Conservation (phyloP, 1,140 invertebrate species). For the Aphaenogaster floridana region DNA sequence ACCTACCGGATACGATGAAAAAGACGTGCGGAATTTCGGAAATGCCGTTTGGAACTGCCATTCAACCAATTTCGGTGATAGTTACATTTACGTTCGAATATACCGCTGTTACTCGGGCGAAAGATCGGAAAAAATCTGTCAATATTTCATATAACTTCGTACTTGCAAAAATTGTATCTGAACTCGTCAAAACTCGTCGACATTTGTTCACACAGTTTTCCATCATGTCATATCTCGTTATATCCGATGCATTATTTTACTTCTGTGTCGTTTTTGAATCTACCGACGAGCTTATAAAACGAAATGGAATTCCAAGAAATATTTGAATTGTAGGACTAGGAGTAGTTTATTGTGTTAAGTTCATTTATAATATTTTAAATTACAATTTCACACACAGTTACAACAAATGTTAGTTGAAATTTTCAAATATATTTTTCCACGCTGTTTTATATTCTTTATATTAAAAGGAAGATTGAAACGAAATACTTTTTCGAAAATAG, state of each 20-base stretch:
- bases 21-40: conserved; percentile 11
- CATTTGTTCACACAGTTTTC: conserved; percentile 1
- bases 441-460: neutral
- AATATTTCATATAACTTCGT: neutral
- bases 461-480: neutral
- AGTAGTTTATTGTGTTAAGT: no score
- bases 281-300: neutral
- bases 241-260: neutral
- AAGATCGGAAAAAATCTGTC: neutral
- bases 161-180: conserved; percentile 7
- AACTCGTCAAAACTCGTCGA: neutral
- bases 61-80: conserved; percentile 17
- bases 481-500: neutral
- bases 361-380: conserved; percentile 18
- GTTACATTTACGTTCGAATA: conserved; percentile 7
- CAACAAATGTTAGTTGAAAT: neutral
- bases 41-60: neutral
- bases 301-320: conserved; percentile 18
- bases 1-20: neutral
- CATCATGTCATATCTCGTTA: neutral
- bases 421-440: neutral
- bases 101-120: neutral
- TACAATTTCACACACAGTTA: neutral
- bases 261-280: neutral
- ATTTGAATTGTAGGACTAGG: neutral